These are phyloP conservation scores for Siphamia tubifer DNA, from an alignment of 2,113 vertebrate species.

Conservation along the genomic window DNA sequence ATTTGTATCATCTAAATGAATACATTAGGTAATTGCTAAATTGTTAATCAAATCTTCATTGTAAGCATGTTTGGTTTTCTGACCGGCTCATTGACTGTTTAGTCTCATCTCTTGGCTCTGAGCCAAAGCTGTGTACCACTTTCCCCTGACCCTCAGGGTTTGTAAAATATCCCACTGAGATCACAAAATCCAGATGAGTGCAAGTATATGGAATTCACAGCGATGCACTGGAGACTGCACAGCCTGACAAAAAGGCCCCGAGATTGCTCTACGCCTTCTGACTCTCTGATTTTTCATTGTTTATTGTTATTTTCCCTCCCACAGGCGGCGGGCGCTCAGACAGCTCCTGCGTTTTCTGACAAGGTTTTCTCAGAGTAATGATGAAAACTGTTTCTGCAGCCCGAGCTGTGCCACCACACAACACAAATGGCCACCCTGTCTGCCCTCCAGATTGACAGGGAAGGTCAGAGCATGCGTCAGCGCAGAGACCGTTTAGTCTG, in stretches of 20 bases:
- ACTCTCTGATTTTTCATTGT: conserved; percentile 29
- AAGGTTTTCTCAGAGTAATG: conserved; percentile 31
- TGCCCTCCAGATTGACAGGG: conserved; percentile 71
- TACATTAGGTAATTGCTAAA: conserved; percentile 45
- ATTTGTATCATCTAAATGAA: conserved; percentile 31
- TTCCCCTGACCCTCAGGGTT: background rate
- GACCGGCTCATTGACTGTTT: background rate
- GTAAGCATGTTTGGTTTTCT: conserved; percentile 18
- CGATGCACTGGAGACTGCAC: conserved; percentile 1
- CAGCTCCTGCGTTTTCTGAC: conserved; percentile 29
- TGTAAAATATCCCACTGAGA: background rate
- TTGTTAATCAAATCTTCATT: conserved; percentile 45
- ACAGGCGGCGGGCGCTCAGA: conserved; percentile 17
- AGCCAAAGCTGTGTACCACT: background rate
- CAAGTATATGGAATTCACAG: background rate
- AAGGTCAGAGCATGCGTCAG: conserved; percentile 68
- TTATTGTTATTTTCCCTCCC: conserved; percentile 48
- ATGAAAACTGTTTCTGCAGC: conserved; percentile 45
- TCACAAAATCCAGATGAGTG: conserved; percentile 12
- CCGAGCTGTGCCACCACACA: conserved; percentile 40
- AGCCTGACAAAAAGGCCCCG: background rate
- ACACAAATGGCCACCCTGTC: conserved; percentile 59
- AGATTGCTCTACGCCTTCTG: conserved; percentile 17
- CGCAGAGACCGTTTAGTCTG: conserved; percentile 62
- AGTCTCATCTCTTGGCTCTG: background rate